Conservation (phyloP, 2,888 invertebrate species). For the Myathropa florea region DNA sequence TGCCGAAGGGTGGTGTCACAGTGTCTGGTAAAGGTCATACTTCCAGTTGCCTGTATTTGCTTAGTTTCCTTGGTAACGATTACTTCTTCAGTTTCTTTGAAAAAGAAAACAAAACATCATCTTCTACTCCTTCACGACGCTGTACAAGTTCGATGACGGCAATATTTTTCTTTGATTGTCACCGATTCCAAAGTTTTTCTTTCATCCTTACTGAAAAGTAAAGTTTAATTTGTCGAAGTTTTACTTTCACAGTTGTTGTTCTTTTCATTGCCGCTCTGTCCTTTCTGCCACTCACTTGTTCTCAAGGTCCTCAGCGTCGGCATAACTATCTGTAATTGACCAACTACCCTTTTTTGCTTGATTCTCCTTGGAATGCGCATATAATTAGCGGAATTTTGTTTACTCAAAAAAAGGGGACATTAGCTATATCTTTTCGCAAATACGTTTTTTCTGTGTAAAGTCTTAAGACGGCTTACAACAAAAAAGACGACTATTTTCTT, state of each 20-base stretch:
- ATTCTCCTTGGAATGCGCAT: not conserved
- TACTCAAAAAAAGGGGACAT: not conserved
- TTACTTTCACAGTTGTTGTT: not conserved
- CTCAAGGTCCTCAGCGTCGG: not conserved
- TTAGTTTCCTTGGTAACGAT: not conserved
- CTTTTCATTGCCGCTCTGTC: not conserved
- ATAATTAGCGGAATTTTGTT: not conserved
- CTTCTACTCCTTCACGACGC: not conserved
- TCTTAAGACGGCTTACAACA: too few relatives aligned
- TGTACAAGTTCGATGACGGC: not conserved
- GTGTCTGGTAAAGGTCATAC: too few relatives aligned
- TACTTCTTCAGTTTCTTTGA: not conserved
- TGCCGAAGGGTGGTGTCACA: too few relatives aligned
- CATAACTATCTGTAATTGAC: not conserved
- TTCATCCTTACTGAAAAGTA: not conserved
- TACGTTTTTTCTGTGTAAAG: too few relatives aligned
- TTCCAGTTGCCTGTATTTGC: too few relatives aligned
- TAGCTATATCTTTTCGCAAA: not conserved
- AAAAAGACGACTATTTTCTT: constrained; percentile 37
- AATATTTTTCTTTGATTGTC: not conserved
- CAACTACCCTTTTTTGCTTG: not conserved
- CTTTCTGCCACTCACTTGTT: not conserved
- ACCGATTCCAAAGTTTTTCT: not conserved
- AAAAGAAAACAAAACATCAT: not conserved
- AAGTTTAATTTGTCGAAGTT: not conserved